These are phyloP conservation scores for Lepus townsendii DNA, from an alignment of 2,797 vertebrate genomes.

Conservation along the genomic window DNA sequence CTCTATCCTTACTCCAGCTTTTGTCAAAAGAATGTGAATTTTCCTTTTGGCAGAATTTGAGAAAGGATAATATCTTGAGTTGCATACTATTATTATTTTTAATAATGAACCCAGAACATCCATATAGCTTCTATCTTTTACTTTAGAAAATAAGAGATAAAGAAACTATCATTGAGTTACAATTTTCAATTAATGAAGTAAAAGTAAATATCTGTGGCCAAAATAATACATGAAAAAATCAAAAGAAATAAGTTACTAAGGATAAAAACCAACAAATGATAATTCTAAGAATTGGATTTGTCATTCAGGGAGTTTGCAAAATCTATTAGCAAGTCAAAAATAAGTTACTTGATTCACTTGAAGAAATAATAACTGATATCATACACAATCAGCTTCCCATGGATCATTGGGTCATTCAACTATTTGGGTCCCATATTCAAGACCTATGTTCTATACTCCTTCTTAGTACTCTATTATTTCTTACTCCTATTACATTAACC, in stretches of 20 bases:
- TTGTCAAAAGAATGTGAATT: background rate
- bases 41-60: background rate
- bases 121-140: background rate
- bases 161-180: background rate
- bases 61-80: background rate
- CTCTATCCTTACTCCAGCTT: background rate
- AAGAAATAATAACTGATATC: background rate
- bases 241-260: background rate
- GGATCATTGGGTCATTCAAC: background rate
- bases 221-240: background rate
- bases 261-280: background rate
- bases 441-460: background rate
- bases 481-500: background rate
- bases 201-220: slow-evolving; percentile 31
- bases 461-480: background rate
- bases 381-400: background rate
- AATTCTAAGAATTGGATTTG: background rate
- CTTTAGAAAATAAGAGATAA: background rate
- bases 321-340: background rate
- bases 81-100: background rate
- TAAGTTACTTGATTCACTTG: background rate
- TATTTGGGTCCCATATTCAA: background rate
- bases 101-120: background rate
- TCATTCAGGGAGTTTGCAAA: background rate
- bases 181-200: slow-evolving; percentile 35